phyloP scores from a whole-genome alignment of 2,888 invertebrate genomes.

The Pyrrhosoma nymphula region DNA sequence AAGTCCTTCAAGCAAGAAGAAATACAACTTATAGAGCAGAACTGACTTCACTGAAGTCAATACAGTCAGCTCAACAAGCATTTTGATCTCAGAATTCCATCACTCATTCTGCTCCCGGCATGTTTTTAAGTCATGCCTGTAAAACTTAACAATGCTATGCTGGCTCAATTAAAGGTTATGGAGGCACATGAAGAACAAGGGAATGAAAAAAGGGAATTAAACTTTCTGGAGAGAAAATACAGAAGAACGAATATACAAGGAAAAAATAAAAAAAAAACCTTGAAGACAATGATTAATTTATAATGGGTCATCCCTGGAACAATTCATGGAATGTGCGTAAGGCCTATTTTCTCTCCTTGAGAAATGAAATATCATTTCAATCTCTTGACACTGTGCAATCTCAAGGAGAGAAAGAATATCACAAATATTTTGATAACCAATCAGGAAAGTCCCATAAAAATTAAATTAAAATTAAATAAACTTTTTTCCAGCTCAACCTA shows the following conservation, averaged over 20 bases:
- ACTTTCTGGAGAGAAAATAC: background rate
- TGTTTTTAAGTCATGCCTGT: slow-evolving; percentile 26
- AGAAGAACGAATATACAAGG: slow-evolving; percentile 18
- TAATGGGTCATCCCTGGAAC: slow-evolving; percentile 51
- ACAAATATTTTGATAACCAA: slow-evolving; percentile 61
- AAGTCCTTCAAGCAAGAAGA: slow-evolving; percentile 66
- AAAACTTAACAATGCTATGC: slow-evolving; percentile 58
- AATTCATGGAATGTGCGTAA: slow-evolving; percentile 62
- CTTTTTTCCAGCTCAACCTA: background rate
- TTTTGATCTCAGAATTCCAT: slow-evolving; percentile 55
- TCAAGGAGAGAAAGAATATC: slow-evolving; percentile 59
- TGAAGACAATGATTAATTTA: slow-evolving; percentile 20
- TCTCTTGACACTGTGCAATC: slow-evolving; percentile 45
- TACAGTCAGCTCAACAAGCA: slow-evolving; percentile 65
- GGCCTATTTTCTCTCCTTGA: slow-evolving; percentile 61
- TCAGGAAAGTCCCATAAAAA: slow-evolving; percentile 34
- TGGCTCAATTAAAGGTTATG: slow-evolving; percentile 45
- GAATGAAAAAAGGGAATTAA: background rate
- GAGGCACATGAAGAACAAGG: slow-evolving; percentile 51
- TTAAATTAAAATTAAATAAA: slow-evolving; percentile 36
- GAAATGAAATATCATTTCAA: slow-evolving; percentile 60
- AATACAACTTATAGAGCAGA: slow-evolving; percentile 64
- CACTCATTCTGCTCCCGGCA: slow-evolving; percentile 52
- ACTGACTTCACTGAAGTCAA: slow-evolving; percentile 67
- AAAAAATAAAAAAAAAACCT: background rate